Conservation (phyloP, 2,888 invertebrate genomes). For the Drosophila neutralis region DNA sequence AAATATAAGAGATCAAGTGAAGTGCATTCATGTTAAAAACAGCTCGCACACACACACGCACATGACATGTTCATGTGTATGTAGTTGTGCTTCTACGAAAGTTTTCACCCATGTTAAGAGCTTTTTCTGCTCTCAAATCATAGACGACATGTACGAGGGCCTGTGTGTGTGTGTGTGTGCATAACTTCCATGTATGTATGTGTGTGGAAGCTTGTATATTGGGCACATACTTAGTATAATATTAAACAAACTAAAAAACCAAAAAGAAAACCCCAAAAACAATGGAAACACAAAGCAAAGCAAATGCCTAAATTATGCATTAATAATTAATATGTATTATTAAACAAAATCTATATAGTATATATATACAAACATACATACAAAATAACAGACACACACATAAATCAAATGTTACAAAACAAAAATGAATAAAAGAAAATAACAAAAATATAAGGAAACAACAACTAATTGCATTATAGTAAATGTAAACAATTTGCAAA, state of each 20-base stretch:
- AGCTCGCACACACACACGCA: slow-evolving; percentile 4
- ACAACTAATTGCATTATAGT: slow-evolving; percentile 47
- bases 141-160: not conserved
- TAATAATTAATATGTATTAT: slow-evolving; percentile 61
- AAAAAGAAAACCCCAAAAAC: slow-evolving; percentile 23
- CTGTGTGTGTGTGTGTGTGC: not conserved
- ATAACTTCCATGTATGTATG: slow-evolving; percentile 22
- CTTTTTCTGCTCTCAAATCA: slow-evolving; percentile 1
- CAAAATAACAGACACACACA: slow-evolving; percentile 21
- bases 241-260: slow-evolving; percentile 23
- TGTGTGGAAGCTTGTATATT: slow-evolving; percentile 51
- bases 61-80: slow-evolving; percentile 36
- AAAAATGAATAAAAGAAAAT: slow-evolving; percentile 11
- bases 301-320: slow-evolving; percentile 69
- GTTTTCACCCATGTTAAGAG: slow-evolving; percentile 14
- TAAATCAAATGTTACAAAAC: slow-evolving; percentile 22
- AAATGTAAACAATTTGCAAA: slow-evolving; percentile 40
- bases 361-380: slow-evolving; percentile 28
- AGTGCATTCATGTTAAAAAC: not conserved
- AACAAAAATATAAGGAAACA: slow-evolving; percentile 11
- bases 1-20: not conserved
- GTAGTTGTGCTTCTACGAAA: slow-evolving; percentile 14
- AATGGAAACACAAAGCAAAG: slow-evolving; percentile 51
- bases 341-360: slow-evolving; percentile 28
- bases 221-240: slow-evolving; percentile 59